A percentile compares a stretch with the other conserved stretches of the same genome.
Conservation (phyloP, 2,113 vertebrate genomes). For the Petromus typicus region DNA sequence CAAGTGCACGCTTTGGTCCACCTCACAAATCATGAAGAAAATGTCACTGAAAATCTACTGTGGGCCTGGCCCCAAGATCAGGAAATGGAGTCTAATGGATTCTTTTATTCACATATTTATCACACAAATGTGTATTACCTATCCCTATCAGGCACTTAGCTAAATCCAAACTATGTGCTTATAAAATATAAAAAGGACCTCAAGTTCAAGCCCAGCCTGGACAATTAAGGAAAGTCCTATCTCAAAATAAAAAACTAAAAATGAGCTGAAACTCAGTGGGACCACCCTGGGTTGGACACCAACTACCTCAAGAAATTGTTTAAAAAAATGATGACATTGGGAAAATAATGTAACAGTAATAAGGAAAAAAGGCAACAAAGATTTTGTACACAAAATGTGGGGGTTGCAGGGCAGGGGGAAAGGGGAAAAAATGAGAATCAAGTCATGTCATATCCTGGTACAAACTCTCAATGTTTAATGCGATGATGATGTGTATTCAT, state of each 20-base stretch:
- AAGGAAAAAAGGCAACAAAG: too few relatives aligned
- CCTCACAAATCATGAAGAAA: background rate
- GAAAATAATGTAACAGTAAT: too few relatives aligned
- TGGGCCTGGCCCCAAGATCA: background rate
- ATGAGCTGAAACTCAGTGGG: background rate
- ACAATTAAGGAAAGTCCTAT: background rate
- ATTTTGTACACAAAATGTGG: too few relatives aligned
- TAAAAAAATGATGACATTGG: background rate
- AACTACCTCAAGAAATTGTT: background rate
- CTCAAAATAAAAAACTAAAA: background rate
- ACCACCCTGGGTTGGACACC: background rate
- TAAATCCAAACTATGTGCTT: background rate
- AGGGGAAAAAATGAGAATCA: too few relatives aligned
- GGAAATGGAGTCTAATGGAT: too few relatives aligned
- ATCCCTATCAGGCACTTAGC: background rate
- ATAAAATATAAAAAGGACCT: background rate
- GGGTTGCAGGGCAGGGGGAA: too few relatives aligned
- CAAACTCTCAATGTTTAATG: too few relatives aligned
- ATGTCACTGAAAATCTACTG: background rate
- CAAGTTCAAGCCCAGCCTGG: background rate
- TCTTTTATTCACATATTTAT: background rate
- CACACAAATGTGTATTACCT: background rate
- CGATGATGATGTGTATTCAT: too few relatives aligned
- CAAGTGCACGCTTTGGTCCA: fast-evolving
- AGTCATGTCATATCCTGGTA: too few relatives aligned